Conservation (phyloP, 2,888 invertebrate species). For the Tiphia femorata region DNA sequence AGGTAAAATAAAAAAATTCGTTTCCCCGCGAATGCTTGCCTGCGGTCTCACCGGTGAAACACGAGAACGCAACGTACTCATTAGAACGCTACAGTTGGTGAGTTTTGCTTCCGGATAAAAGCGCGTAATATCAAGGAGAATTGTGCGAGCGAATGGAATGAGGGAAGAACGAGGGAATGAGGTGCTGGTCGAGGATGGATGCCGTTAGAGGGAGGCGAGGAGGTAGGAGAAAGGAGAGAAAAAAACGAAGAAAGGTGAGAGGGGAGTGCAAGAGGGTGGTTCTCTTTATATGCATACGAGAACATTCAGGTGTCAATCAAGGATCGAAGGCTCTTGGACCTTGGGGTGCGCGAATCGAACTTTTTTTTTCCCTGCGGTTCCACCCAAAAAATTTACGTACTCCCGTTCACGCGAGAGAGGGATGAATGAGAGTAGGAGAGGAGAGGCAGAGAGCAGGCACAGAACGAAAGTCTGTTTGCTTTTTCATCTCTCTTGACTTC, state of each 20-base stretch:
- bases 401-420: constrained; percentile 42
- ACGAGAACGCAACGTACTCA: constrained; percentile 49
- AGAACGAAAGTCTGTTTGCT: constrained; percentile 53
- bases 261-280: constrained; percentile 32
- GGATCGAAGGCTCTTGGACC: constrained; percentile 35
- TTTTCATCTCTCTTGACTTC: constrained; percentile 55
- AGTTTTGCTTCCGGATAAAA: constrained; percentile 46
- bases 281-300: constrained; percentile 56
- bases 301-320: constrained; percentile 60
- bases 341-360: constrained; percentile 37
- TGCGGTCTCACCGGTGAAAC: constrained; percentile 26
- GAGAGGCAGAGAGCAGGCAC: constrained; percentile 16
- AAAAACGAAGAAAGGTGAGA: constrained; percentile 9
- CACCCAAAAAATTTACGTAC: constrained; percentile 49
- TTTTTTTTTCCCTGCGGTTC: constrained; percentile 27
- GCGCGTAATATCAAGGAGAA: constrained; percentile 22
- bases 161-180: background rate
- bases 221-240: too few relatives aligned
- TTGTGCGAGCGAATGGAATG: constrained; percentile 3
- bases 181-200: constrained; percentile 33
- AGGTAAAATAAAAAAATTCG: constrained; percentile 11
- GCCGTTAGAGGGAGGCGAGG: constrained; percentile 56
- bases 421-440: constrained; percentile 22
- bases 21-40: constrained; percentile 13
- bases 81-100: constrained; percentile 59